Conservation (phyloP, 2,113 vertebrate genomes). For the Tragelaphus strepsiceros region DNA sequence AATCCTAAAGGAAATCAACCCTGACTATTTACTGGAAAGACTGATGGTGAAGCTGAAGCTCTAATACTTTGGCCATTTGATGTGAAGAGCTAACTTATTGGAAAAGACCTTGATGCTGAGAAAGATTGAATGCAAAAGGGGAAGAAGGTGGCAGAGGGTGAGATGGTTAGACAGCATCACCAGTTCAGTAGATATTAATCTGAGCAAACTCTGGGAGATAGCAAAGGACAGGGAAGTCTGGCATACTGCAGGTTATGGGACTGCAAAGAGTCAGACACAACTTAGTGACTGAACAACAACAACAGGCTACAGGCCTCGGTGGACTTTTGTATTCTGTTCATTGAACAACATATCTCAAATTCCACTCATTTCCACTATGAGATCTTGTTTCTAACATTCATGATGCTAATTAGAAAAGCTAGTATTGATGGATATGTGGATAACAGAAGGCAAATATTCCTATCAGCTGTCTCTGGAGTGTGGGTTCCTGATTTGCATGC, state of each 20-base stretch:
- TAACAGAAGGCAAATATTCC: neutral
- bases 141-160: neutral
- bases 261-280: neutral
- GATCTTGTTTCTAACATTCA: neutral
- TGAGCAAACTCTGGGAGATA: neutral
- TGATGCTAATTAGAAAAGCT: neutral
- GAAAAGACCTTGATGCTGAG: neutral
- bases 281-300: neutral
- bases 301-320: neutral
- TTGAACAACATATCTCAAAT: neutral
- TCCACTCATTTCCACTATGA: neutral
- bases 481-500: neutral
- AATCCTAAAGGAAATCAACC: neutral
- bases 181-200: neutral
- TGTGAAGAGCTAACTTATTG: neutral
- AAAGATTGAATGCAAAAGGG: neutral
- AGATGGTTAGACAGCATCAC: neutral
- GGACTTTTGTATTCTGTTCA: neutral
- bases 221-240: neutral
- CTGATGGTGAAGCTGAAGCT: neutral
- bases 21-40: neutral
- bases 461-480: neutral
- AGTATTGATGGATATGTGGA: neutral
- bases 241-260: neutral
- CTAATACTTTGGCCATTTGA: neutral